These are phyloP conservation scores for Maccullochella peelii DNA, from an alignment of 2,113 vertebrate species.

Conservation along the genomic window DNA sequence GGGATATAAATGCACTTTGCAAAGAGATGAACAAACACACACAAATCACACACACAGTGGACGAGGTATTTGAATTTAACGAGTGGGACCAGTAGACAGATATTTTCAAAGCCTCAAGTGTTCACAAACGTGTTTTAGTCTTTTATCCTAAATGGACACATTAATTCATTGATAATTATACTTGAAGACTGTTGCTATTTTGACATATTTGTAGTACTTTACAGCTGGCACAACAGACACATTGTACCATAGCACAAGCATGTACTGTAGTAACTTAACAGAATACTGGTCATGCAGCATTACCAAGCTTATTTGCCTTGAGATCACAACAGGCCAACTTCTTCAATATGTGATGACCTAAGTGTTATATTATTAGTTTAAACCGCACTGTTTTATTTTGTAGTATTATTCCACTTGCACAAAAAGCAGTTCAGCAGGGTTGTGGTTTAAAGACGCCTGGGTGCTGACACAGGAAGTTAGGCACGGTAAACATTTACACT, in stretches of 20 bases:
- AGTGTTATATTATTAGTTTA: neutral
- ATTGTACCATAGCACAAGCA: neutral
- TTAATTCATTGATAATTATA: neutral
- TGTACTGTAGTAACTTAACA: neutral
- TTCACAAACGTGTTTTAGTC: neutral
- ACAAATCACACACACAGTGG: neutral
- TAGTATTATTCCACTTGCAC: neutral
- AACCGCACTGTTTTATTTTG: neutral
- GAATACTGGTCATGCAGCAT: neutral
- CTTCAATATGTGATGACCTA: neutral
- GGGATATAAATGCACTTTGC: constrained; percentile 27
- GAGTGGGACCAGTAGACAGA: neutral
- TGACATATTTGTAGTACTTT: neutral
- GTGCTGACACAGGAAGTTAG: constrained; percentile 30
- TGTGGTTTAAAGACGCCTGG: constrained; percentile 19
- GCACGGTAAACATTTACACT: neutral
- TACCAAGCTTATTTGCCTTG: neutral
- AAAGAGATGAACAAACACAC: constrained; percentile 30
- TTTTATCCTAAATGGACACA: neutral
- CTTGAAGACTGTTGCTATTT: neutral
- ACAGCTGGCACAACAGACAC: neutral
- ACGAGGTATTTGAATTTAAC: constrained; percentile 10
- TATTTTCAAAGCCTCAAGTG: neutral
- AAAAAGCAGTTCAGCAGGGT: neutral
- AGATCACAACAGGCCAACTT: neutral